Conservation (phyloP, 2,113 vertebrate species). For the Phaethornis superciliosus region DNA sequence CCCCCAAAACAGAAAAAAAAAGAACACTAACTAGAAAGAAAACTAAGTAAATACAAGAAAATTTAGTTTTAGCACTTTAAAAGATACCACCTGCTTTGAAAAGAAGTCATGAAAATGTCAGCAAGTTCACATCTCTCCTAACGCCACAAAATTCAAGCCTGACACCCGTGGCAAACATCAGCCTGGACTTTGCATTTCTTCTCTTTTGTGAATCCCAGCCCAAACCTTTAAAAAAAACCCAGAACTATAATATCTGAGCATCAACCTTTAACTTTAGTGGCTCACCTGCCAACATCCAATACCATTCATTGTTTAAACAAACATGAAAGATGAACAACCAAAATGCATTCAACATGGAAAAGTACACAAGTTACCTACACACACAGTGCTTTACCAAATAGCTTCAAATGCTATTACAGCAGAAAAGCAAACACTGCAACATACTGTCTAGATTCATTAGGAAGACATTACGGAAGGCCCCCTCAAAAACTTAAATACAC, state of each 20-base stretch:
- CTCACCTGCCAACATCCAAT: not conserved
- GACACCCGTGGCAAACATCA: not conserved
- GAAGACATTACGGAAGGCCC: not conserved
- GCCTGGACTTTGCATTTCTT: not conserved
- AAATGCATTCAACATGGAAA: not conserved
- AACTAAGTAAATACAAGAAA: not conserved
- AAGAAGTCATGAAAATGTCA: not conserved
- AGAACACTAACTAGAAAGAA: not conserved
- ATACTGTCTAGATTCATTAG: not conserved
- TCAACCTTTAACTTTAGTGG: not conserved
- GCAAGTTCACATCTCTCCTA: accelerated
- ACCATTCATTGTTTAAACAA: not conserved
- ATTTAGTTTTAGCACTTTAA: not conserved
- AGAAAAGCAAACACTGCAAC: not conserved
- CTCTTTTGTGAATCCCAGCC: not conserved
- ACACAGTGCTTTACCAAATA: not conserved
- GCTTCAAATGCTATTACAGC: not conserved
- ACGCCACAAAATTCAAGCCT: not conserved
- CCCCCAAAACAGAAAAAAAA: not conserved
- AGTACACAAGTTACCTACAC: not conserved
- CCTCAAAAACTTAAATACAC: not conserved
- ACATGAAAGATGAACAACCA: not conserved
- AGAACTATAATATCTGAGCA: not conserved
- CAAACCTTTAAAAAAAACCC: not conserved
- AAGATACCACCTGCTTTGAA: not conserved